Percentiles rank a stretch among this genome's conserved stretches.
Conservation (phyloP, 2,888 invertebrate genomes). For the Dugesia japonica region DNA sequence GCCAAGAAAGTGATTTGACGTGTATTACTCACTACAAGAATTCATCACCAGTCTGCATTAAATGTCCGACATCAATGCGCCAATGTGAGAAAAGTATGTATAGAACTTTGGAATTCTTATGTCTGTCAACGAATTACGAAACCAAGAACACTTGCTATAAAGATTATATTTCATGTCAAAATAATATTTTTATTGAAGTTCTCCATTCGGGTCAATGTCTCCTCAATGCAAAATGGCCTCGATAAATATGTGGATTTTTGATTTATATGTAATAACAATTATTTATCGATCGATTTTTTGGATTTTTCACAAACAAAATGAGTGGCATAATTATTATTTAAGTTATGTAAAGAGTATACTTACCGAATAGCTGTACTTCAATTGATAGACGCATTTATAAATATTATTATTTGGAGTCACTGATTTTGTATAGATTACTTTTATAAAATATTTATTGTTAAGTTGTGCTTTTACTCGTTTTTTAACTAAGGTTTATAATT, state of each 20-base stretch:
- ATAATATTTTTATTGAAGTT: neutral
- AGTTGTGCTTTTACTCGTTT: neutral
- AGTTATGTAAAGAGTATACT: neutral
- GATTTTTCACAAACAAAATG: neutral
- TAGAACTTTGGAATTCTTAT: neutral
- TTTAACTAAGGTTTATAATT: slow-evolving; percentile 5
- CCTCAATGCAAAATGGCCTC: slow-evolving; percentile 3
- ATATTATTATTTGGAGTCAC: slow-evolving; percentile 7
- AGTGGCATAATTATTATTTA: slow-evolving; percentile 15
- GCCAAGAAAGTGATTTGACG: neutral
- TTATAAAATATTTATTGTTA: neutral
- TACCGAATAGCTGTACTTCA: slow-evolving; percentile 14
- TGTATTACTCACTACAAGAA: slow-evolving; percentile 9
- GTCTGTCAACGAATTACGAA: neutral
- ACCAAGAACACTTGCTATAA: neutral
- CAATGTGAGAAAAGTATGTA: neutral
- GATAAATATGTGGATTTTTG: slow-evolving; percentile 5
- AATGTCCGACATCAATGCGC: neutral
- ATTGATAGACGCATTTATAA: slow-evolving; percentile 11
- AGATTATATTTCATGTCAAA: neutral
- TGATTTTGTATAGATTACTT: slow-evolving; percentile 9
- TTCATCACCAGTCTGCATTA: neutral
- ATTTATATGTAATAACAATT: neutral
- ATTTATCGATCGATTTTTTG: neutral
- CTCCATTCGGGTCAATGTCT: neutral